Conservation (phyloP, 2,113 vertebrate species). For the Vanacampus margaritifer region DNA sequence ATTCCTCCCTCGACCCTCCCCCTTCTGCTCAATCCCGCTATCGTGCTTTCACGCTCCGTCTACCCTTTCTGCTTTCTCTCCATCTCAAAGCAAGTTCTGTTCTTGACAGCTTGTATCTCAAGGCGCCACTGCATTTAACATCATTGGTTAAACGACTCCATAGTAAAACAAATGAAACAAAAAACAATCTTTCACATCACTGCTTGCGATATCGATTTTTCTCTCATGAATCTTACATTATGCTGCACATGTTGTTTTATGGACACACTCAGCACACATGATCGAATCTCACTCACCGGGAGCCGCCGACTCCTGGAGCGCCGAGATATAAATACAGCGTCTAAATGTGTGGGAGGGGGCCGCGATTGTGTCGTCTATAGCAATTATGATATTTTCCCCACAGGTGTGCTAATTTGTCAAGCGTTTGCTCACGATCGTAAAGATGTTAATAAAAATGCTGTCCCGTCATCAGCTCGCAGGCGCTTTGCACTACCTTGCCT, state of each 20-base stretch:
- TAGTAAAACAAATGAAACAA: background rate
- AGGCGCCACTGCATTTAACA: background rate
- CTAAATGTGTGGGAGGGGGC: constrained; percentile 11
- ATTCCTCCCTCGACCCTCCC: too few species aligned
- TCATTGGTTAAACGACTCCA: background rate
- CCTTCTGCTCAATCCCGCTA: too few species aligned
- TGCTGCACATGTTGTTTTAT: constrained; percentile 50
- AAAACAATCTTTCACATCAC: background rate
- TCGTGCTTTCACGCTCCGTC: too few species aligned
- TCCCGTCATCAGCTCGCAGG: background rate
- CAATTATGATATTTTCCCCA: constrained; percentile 36
- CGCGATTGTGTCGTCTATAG: constrained; percentile 29
- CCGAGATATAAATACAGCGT: constrained; percentile 22
- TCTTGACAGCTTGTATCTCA: background rate
- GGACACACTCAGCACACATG: constrained; percentile 30
- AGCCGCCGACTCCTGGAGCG: constrained; percentile 23
- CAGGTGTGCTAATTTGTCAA: constrained; percentile 41
- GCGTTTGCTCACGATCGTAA: constrained; percentile 14
- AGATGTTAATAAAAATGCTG: background rate
- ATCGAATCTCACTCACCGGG: constrained; percentile 45
- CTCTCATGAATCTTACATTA: constrained; percentile 43
- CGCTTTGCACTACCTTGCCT: background rate
- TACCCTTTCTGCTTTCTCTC: too few species aligned
- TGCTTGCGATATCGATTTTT: constrained; percentile 18
- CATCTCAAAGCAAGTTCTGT: too few species aligned